These are phyloP conservation scores for Aegotheles bennettii DNA, from an alignment of 2,113 vertebrate genomes.

Conservation along the genomic window DNA sequence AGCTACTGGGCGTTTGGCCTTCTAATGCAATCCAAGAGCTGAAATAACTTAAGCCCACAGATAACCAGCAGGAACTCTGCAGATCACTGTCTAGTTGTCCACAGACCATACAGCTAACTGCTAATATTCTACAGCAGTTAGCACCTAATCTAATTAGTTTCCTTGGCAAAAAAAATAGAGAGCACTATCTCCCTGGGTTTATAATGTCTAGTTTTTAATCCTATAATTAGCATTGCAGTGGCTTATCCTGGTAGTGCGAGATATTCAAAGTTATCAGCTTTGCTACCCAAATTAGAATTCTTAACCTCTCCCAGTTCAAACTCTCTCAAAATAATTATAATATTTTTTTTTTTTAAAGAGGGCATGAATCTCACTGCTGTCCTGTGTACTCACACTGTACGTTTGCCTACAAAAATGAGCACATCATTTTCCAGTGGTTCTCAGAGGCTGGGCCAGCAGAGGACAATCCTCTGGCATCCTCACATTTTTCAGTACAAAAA, in stretches of 20 bases:
- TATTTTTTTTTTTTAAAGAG: background rate
- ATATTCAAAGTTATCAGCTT: constrained; percentile 23
- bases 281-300: constrained; percentile 15
- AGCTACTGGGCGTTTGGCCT: background rate
- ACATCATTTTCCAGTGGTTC: background rate
- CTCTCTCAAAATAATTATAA: background rate
- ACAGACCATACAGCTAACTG: background rate
- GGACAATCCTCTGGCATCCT: background rate
- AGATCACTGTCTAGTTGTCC: background rate
- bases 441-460: background rate
- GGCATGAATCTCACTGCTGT: background rate
- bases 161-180: background rate
- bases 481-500: background rate
- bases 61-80: background rate
- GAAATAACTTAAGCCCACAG: background rate
- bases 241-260: background rate
- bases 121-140: background rate
- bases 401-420: background rate
- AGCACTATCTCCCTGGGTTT: background rate
- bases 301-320: background rate
- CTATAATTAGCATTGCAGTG: constrained; percentile 23
- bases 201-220: constrained; percentile 5
- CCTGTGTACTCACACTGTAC: background rate
- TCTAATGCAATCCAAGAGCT: background rate
- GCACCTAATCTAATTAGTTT: constrained; percentile 30